Conservation (phyloP, 2,797 vertebrate species). For the Glossophaga mutica region DNA sequence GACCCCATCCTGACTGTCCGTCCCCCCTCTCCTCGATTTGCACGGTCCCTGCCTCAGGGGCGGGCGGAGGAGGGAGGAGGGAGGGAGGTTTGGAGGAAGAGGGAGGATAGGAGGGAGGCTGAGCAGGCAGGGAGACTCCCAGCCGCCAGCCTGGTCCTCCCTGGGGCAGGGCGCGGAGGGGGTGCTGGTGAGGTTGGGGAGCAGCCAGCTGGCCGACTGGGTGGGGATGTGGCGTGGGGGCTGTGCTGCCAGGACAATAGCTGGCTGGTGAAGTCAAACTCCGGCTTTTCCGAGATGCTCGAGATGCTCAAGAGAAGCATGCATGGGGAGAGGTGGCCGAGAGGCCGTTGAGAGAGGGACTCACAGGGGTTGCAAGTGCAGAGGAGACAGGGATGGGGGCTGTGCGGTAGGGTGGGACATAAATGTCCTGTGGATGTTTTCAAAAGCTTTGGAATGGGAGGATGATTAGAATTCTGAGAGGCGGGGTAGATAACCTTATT, state of each 20-base stretch:
- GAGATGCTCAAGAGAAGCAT: conserved; percentile 35
- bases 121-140: conserved; percentile 60
- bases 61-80: conserved; percentile 43
- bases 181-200: background rate
- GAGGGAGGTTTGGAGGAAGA: conserved; percentile 33
- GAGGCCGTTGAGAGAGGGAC: conserved; percentile 7
- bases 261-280: conserved; percentile 33
- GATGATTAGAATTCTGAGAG: background rate
- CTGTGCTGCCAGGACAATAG: conserved; percentile 50
- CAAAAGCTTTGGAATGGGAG: conserved; percentile 21
- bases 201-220: background rate
- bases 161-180: conserved; percentile 26
- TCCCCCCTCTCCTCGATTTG: conserved; percentile 70
- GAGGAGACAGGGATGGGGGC: background rate
- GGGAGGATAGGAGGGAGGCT: conserved; percentile 39
- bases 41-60: conserved; percentile 61
- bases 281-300: conserved; percentile 22
- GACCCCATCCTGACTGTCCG: background rate
- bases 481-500: conserved; percentile 26
- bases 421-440: conserved; percentile 33
- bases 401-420: background rate
- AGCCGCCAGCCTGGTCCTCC: conserved; percentile 57
- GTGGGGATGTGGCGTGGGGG: background rate
- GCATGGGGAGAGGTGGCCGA: background rate
- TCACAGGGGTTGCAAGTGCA: conserved; percentile 7